Conservation (phyloP, 1,140 invertebrate species). For the Steinernema khuongi region DNA sequence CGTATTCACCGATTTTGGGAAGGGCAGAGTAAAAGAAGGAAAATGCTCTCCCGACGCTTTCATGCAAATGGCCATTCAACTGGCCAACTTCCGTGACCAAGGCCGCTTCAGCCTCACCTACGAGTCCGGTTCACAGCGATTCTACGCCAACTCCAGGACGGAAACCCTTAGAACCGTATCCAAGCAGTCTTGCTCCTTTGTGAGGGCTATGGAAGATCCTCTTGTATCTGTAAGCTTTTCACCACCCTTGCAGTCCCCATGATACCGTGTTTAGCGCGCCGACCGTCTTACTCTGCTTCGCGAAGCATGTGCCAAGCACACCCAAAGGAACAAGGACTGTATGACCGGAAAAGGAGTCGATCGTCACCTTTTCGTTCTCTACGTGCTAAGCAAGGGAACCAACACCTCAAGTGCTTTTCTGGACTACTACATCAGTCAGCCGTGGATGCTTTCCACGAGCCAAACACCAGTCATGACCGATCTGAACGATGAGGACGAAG, state of each 20-base stretch:
- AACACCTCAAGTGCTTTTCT: slow-evolving; percentile 66
- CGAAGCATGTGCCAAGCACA: slow-evolving; percentile 72
- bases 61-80: slow-evolving; percentile 63
- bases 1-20: slow-evolving; percentile 45
- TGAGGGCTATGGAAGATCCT: slow-evolving; percentile 74
- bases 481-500: slow-evolving; percentile 37
- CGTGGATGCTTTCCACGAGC: slow-evolving; percentile 89
- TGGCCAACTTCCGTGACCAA: slow-evolving; percentile 67
- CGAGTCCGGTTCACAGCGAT: slow-evolving; percentile 90
- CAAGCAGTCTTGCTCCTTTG: slow-evolving; percentile 80
- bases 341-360: slow-evolving; percentile 93
- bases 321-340: slow-evolving; percentile 66
- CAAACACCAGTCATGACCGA: slow-evolving; percentile 41
- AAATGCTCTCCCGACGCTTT: slow-evolving; percentile 62
- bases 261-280: slow-evolving; percentile 49
- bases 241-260: not conserved
- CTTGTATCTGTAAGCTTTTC: not conserved
- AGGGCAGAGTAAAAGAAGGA: slow-evolving; percentile 59
- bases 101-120: slow-evolving; percentile 86
- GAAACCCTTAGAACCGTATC: slow-evolving; percentile 92
- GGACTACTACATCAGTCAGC: slow-evolving; percentile 84
- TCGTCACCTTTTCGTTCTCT: slow-evolving; percentile 89
- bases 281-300: slow-evolving; percentile 64
- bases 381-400: slow-evolving; percentile 90
- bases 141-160: slow-evolving; percentile 87